Conservation (phyloP, 1,140 invertebrate species). For the Phocides pigmalion region DNA sequence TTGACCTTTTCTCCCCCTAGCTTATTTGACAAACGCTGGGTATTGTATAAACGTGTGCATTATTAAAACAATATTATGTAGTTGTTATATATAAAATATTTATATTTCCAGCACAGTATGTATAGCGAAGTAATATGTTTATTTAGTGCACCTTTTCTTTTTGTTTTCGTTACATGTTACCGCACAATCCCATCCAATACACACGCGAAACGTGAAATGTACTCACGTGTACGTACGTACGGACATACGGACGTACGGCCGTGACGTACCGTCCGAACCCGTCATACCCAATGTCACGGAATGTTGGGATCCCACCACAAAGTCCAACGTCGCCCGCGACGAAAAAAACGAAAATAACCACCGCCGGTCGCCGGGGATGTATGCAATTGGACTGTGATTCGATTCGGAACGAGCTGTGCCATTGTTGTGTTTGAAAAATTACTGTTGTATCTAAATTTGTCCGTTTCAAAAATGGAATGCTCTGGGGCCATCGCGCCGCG, state of each 20-base stretch:
- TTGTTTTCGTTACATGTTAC: constrained; percentile 83
- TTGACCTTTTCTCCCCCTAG: neutral
- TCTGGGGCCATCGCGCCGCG: constrained; percentile 21
- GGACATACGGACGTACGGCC: too few relatives aligned
- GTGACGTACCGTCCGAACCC: constrained; percentile 50
- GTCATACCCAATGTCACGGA: constrained; percentile 54
- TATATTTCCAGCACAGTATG: constrained; percentile 46
- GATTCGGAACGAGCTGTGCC: constrained; percentile 42
- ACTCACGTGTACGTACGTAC: too few relatives aligned
- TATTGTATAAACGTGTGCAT: constrained; percentile 1
- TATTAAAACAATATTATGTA: constrained; percentile 23
- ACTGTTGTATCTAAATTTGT: constrained; percentile 37
- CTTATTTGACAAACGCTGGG: constrained; percentile 4
- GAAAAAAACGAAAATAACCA: constrained; percentile 81
- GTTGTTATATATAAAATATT: constrained; percentile 41
- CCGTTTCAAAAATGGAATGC: constrained; percentile 38
- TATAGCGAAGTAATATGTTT: constrained; percentile 64
- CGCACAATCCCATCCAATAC: constrained; percentile 78
- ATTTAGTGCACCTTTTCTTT: constrained; percentile 83
- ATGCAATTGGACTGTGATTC: constrained; percentile 76
- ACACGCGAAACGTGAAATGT: constrained; percentile 57
- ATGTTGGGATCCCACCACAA: constrained; percentile 76
- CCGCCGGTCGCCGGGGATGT: constrained; percentile 40
- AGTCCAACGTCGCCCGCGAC: constrained; percentile 81
- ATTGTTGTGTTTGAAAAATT: constrained; percentile 46